A percentile compares a stretch with the other conserved stretches of the same genome.
These are phyloP conservation scores for Spongilla lacustris DNA, from an alignment of 37 sponge, comb jelly and placozoan genomes.

Conservation along the genomic window DNA sequence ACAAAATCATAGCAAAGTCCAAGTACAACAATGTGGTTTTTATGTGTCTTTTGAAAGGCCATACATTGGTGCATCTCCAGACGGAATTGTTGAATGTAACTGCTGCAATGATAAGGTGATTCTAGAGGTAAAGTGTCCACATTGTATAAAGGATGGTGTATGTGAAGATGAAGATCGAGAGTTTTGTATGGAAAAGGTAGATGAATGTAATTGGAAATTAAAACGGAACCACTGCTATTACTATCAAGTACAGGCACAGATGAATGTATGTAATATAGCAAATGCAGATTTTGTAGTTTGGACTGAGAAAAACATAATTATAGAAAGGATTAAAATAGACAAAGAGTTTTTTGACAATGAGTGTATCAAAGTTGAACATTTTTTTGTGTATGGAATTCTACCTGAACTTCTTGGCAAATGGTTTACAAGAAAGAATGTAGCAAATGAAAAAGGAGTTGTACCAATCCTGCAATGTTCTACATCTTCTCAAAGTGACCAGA, in stretches of 20 bases:
- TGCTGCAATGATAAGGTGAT: constrained; percentile 41
- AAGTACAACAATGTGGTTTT: constrained; percentile 21
- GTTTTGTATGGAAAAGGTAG: constrained; percentile 28
- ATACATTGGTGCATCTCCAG: constrained; percentile 45
- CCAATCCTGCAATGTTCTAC: not conserved
- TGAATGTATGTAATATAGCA: constrained; percentile 8
- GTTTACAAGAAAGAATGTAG: constrained; percentile 19
- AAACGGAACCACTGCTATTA: constrained; percentile 55
- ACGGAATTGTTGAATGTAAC: constrained; percentile 35
- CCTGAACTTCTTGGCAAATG: constrained; percentile 66
- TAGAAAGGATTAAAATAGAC: constrained; percentile 42
- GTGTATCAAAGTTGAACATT: not conserved
- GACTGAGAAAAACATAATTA: constrained; percentile 23
- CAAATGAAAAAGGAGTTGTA: constrained; percentile 9
- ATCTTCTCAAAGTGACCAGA: not conserved
- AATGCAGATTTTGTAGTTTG: constrained; percentile 54
- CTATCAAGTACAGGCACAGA: constrained; percentile 58
- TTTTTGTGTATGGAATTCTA: constrained; percentile 30
- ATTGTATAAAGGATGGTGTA: constrained; percentile 11
- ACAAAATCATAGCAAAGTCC: constrained; percentile 20
- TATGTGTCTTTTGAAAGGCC: constrained; percentile 24
- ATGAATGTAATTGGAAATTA: constrained; percentile 26
- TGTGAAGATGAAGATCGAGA: constrained; percentile 3
- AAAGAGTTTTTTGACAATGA: constrained; percentile 12
- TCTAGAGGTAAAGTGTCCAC: constrained; percentile 30